Base-by-base conservation (phyloP, 2,888 invertebrate species). In the Leptinotarsa tumamoca region DNA sequence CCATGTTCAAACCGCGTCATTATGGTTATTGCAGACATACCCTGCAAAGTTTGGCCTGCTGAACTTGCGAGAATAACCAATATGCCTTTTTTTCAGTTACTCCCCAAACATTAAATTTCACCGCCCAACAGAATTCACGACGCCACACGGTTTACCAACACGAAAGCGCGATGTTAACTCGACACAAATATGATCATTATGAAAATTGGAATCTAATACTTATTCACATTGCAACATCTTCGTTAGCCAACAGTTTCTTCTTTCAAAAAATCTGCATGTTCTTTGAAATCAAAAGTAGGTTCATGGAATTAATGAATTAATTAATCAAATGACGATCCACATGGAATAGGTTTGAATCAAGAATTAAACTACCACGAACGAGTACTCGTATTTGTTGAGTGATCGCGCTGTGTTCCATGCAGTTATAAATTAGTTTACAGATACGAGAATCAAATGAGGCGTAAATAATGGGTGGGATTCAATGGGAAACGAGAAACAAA, bases 241-340 rank as follows among this genome's bases (percentile, higher is more conserved):
- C 68, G 68, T 79, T 76, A 54, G 66, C 75, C 76, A 80, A 81
- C 71, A 73, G 77, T 76, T 82, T 78, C 78, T 79, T 79, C 79
- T 79, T 80, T 80, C 77, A 78, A 75, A 78, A 73, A 79, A 80
- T 80, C 80, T 78, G 77, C 80, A 82, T 80, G 76, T 78, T 75
- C 79, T 80, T 81, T 79, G 82, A 81, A 81, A 80, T 76, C 77
- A 82, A 81, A 81, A 82, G 82, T 82, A 81, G 82, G 82, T 82
- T 82, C 80, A 73, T 82, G 72, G 82, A 80, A 81, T 81, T 79
- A 75, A 81, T 80, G 81, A 81, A 82, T 79, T 78, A 74, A 79
- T 80, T 79, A 78, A 80, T 82, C 3, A 18, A 63, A 63, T 17
- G 18, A 15, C 63, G 63, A 33, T 63, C 63, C 63, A 63, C 43